Conservation (phyloP, 2,113 vertebrate genomes). For the Cyprinodon variegatus region DNA sequence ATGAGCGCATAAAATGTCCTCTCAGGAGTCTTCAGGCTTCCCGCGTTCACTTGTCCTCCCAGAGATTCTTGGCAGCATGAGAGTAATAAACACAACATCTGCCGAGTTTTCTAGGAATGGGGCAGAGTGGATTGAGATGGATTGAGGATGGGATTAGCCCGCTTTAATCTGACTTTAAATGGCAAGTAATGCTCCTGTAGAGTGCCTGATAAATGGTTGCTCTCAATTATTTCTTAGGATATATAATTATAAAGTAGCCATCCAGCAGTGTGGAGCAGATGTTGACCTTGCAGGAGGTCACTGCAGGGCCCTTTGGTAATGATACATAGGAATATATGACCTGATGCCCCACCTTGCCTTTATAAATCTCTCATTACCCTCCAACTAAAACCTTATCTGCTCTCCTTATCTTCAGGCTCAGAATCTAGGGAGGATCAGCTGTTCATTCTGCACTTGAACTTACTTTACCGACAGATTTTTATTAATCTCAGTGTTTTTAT, state of each 20-base stretch:
- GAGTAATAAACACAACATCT: slow-evolving; percentile 71
- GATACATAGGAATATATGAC: slow-evolving; percentile 42
- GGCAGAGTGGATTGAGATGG: slow-evolving; percentile 40
- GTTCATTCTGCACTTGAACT: slow-evolving; percentile 62
- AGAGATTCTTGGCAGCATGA: slow-evolving; percentile 62
- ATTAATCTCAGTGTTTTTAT: slow-evolving; percentile 27
- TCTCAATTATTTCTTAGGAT: slow-evolving; percentile 34
- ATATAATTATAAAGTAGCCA: slow-evolving; percentile 29
- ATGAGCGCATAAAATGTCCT: slow-evolving; percentile 60
- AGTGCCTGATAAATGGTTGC: slow-evolving; percentile 35
- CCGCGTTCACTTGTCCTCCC: slow-evolving; percentile 60
- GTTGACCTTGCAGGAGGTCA: slow-evolving; percentile 46
- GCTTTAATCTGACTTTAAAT: slow-evolving; percentile 49
- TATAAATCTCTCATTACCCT: slow-evolving; percentile 56
- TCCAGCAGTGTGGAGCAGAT: slow-evolving; percentile 22
- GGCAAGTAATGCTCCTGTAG: slow-evolving; percentile 28
- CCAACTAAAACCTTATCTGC: slow-evolving; percentile 63
- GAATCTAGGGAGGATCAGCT: slow-evolving; percentile 47
- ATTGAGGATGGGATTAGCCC: slow-evolving; percentile 10
- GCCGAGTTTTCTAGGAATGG: slow-evolving; percentile 67
- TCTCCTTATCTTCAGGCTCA: slow-evolving; percentile 57
- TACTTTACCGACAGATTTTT: slow-evolving; percentile 33
- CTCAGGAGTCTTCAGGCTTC: slow-evolving; percentile 49
- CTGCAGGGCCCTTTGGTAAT: slow-evolving; percentile 29
- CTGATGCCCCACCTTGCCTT: slow-evolving; percentile 49